These are phyloP conservation scores for Lepidurus couesii DNA, from an alignment of 1,140 invertebrate genomes.

Conservation along the genomic window DNA sequence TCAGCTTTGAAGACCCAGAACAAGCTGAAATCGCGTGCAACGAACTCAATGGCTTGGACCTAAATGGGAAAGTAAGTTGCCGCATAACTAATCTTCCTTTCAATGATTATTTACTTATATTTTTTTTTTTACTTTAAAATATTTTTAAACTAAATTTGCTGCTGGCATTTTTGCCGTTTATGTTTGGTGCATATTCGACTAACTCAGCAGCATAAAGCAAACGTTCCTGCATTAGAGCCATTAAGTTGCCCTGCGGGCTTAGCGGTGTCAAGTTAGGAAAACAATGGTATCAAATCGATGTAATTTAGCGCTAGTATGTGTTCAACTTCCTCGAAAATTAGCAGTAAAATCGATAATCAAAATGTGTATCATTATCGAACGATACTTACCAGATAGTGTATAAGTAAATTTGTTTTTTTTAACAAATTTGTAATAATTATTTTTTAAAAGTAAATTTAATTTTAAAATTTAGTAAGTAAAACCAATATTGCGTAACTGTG, in stretches of 20 bases:
- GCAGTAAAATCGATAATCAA: too few species aligned
- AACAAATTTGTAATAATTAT: too few species aligned
- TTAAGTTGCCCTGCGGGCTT: background rate
- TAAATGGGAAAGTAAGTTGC: conserved; percentile 54
- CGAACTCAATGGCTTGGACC: conserved; percentile 84
- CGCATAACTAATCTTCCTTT: background rate
- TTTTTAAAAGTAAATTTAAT: too few species aligned
- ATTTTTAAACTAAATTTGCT: background rate
- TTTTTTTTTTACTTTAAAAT: background rate
- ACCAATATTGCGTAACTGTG: background rate
- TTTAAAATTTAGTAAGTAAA: too few species aligned
- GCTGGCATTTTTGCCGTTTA: background rate
- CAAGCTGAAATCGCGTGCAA: conserved; percentile 87
- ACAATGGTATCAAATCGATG: background rate
- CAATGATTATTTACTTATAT: background rate
- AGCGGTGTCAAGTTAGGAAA: conserved; percentile 15
- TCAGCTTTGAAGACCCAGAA: conserved; percentile 95
- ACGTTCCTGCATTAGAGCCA: conserved; percentile 13
- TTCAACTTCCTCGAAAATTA: too few species aligned
- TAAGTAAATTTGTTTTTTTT: too few species aligned
- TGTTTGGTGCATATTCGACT: background rate
- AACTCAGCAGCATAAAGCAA: background rate
- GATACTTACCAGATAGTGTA: too few species aligned
- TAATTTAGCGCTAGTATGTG: too few species aligned
- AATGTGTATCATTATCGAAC: too few species aligned